phyloP scores from a whole-genome alignment of 2,797 vertebrate species.

The Oreortyx pictus region DNA sequence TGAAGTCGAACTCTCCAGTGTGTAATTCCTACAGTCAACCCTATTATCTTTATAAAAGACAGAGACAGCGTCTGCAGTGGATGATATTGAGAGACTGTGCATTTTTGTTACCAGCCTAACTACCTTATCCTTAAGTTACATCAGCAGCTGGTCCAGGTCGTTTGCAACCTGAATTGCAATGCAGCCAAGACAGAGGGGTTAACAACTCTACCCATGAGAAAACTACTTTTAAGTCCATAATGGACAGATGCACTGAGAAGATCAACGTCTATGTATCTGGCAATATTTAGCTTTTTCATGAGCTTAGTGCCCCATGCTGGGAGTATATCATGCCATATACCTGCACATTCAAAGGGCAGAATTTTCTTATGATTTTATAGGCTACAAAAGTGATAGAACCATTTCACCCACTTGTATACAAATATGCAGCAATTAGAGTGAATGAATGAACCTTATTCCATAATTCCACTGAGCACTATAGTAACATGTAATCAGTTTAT shows the following conservation, averaged over 20 bases:
- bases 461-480: constrained; percentile 65
- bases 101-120: constrained; percentile 32
- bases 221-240: constrained; percentile 49
- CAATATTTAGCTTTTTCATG: constrained; percentile 16
- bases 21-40: constrained; percentile 41
- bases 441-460: constrained; percentile 56
- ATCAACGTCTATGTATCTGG: constrained; percentile 29
- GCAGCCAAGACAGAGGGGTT: constrained; percentile 47
- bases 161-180: constrained; percentile 44
- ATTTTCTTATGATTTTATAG: constrained; percentile 45
- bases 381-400: constrained; percentile 14
- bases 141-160: constrained; percentile 56
- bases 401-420: constrained; percentile 66
- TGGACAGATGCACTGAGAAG: constrained; percentile 16
- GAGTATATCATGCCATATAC: constrained; percentile 57
- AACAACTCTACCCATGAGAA: constrained; percentile 52
- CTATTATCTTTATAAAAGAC: constrained; percentile 60
- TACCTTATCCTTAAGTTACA: not conserved
- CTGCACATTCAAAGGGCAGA: constrained; percentile 26
- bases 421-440: constrained; percentile 61
- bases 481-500: constrained; percentile 71
- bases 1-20: constrained; percentile 14
- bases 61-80: not conserved
- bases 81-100: constrained; percentile 30
- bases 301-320: not conserved